phyloP scores from a whole-genome alignment of 2,888 invertebrate species.

The Diarsia dahlii region DNA sequence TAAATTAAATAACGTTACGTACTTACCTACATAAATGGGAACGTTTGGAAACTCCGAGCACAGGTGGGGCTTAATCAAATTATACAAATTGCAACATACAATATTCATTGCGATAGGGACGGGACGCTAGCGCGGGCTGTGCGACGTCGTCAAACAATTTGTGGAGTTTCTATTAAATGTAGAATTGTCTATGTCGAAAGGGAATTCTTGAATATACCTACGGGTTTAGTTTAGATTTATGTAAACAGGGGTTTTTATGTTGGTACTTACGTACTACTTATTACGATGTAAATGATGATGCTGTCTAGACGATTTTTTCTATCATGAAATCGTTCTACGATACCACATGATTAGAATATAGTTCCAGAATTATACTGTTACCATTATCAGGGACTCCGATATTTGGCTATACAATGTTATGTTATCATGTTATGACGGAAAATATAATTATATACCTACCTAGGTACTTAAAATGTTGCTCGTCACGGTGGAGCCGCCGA shows the following conservation, averaged over 20 bases:
- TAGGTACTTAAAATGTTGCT: no score
- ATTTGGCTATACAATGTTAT: no score
- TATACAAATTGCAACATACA: slow-evolving; percentile 90
- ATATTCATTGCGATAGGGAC: slow-evolving; percentile 86
- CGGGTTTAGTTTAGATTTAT: background rate
- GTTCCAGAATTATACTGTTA: background rate
- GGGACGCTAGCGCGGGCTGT: slow-evolving; percentile 44
- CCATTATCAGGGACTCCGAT: background rate
- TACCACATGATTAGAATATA: background rate
- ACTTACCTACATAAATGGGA: slow-evolving; percentile 44
- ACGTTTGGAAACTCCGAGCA: slow-evolving; percentile 59
- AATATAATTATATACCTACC: no score
- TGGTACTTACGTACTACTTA: background rate
- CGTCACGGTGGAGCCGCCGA: no score
- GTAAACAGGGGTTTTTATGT: background rate
- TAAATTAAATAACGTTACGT: slow-evolving; percentile 52
- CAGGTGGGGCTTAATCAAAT: slow-evolving; percentile 88
- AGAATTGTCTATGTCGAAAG: background rate
- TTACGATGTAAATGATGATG: background rate
- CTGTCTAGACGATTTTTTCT: background rate
- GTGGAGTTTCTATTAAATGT: slow-evolving; percentile 44
- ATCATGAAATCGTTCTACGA: background rate
- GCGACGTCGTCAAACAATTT: slow-evolving; percentile 34
- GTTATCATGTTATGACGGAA: no score
- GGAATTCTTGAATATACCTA: slow-evolving; percentile 1